Evolutionary conservation across 2,113 vertebrate genomes (phyloP), one percentile per base, ranked within the genome.

Genomic region (Antechinus flavipes): DNA sequence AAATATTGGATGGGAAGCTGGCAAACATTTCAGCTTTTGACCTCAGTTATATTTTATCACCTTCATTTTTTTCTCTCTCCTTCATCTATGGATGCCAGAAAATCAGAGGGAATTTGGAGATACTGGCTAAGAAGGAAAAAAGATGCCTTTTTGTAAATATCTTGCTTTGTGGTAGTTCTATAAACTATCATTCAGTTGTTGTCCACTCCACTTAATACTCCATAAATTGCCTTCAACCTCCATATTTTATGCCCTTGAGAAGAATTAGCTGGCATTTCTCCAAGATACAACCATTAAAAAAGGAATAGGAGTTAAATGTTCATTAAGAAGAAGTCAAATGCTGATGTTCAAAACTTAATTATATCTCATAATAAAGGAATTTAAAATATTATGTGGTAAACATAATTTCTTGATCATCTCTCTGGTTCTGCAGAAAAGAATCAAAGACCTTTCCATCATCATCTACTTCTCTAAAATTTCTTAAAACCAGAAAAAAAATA

Each of bases 311-410:
- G 97, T 97, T 95, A 92, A 90, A 61, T 97, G 92, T 96, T 97
- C 98, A 95, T 96, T 97, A 98, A 56, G 76, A 97, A 97, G 97
- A 93, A 97, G 97, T 98, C 97, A 98, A 98, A 97, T 89, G 96
- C 97, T 89, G 8, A 92, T 94, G 94, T 91, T 95, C 98, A 97
- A 96, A 95, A 95, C 97, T 98, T 98, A 98, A 97, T 96, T 98
- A 95, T 96, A 97, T 92, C 95, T 98, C 96, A 93, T 58, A 93
- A 93, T 94, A 93, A 96, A 95, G 93, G 30, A 47, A 6, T 93
- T 97, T 97, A 94, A 90, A 96, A 95, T 94, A 91, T 94, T 96
- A 94, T 49, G 94, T 93, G 94, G 95, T 93, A 96, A 95, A 96
- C 92, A 27, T 92, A 89, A 96, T 90, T 94, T 30, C n/a, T 42